These are phyloP conservation scores for Salmo trutta DNA, from an alignment of 2,797 vertebrate species.

Conservation along the genomic window DNA sequence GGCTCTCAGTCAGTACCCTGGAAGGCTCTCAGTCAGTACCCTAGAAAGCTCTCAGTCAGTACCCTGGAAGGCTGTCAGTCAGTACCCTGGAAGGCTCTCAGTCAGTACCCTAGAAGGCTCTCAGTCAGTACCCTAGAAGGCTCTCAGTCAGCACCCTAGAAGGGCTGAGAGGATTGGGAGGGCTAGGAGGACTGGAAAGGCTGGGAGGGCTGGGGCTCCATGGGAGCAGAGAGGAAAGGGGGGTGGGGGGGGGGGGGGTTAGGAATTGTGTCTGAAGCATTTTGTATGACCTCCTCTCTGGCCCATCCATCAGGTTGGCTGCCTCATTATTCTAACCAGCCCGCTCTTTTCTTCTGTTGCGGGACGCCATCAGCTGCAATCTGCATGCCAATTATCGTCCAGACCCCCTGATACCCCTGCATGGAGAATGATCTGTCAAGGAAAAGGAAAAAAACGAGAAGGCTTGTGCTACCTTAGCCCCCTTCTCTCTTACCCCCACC, in stretches of 20 bases:
- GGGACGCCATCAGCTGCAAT: slow-evolving; percentile 97
- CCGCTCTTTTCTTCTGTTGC: slow-evolving; percentile 88
- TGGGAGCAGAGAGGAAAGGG: slow-evolving; percentile 47
- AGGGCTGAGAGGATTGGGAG: rapidly evolving
- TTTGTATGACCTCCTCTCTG: slow-evolving; percentile 90
- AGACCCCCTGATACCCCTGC: slow-evolving; percentile 97
- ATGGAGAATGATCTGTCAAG: slow-evolving; percentile 98
- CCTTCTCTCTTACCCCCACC: slow-evolving; percentile 64
- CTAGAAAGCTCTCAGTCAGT: too few species aligned
- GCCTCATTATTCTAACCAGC: slow-evolving; percentile 98
- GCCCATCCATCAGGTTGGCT: slow-evolving; percentile 95
- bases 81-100: too few species aligned
- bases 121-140: too few species aligned
- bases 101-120: too few species aligned
- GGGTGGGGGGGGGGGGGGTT: slow-evolving; percentile 69
- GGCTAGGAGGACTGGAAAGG: slow-evolving; percentile 11
- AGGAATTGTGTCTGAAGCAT: slow-evolving; percentile 84
- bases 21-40: too few species aligned
- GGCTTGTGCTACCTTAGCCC: slow-evolving; percentile 73
- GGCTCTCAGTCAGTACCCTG: too few species aligned
- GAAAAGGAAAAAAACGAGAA: slow-evolving; percentile 70
- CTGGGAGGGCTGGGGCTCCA: slow-evolving; percentile 57
- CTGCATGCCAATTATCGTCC: slow-evolving; percentile 99
- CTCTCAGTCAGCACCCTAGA: too few species aligned
- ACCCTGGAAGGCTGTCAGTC: too few species aligned